Evolutionary conservation across 2,113 vertebrate genomes (phyloP), one percentile per base, ranked within the genome.

Genomic region (Panurus biarmicus): DNA sequence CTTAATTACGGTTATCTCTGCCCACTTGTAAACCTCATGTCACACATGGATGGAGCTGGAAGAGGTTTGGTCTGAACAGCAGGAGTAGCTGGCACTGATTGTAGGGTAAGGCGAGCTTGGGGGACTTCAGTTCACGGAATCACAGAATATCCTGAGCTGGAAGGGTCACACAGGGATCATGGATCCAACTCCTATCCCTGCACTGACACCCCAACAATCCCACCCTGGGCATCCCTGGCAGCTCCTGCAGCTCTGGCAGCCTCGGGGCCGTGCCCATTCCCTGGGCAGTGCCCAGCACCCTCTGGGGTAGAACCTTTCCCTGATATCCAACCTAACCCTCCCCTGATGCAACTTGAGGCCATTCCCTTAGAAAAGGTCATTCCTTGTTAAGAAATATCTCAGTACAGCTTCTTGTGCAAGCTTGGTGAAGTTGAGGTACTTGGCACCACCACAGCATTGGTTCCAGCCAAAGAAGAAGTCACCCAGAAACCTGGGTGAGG

Each of bases 171-270:
- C 40, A 40, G 22, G 38, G n/a, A 26, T 26, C 60, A 8, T 14
- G 6, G 8, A n/a, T 18, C 28, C 16, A 12, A 0, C 24, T 2
- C 33, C 36, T 23, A 0, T 1, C 33, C 33, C 51, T 73, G 60
- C 51, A 4, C 67, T 66, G 58, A 25, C 50, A 2, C 24, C 60
- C 38, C 45, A 53, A 1, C 16, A 60, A 12, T 8, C 53, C 48
- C 47, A 45, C 3, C 40, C 11, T 25, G 86, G 2, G 11, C n/a
- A 44, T 4, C 14, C 53, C 51, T 29, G 48, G 11, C 4, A n/a
- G 47, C 20, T 31, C 42, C 75, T 54, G 61, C 20, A 35, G 62
- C 25, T 75, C 17, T 54, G 51, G 45, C 45, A 86, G 61, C 31
- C 53, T 51, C 5, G 0, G 33, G 9, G 53, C 76, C 0, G 5